Evolutionary conservation across 2,888 invertebrate species (phyloP).

Genomic region (Fabriciana adippe): DNA sequence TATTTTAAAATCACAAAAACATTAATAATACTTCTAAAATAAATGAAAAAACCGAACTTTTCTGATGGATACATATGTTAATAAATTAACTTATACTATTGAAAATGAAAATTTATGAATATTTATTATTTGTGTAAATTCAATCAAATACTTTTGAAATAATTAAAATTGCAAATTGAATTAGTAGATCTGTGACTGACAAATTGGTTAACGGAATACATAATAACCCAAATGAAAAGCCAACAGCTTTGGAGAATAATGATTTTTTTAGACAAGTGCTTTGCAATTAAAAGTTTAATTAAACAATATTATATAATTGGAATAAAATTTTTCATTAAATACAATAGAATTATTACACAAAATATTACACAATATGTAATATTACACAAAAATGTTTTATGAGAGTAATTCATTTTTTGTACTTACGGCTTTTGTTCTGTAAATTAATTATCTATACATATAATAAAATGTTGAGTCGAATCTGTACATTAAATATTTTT

Average conservation of each 20-base stretch:
- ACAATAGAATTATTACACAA: no score
- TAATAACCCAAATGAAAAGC: conserved; percentile 10
- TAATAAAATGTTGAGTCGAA: no score
- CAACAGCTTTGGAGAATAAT: conserved; percentile 1
- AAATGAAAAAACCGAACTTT: no score
- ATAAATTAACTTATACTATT: not conserved
- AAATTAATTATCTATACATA: no score
- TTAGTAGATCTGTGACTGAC: conserved; percentile 14
- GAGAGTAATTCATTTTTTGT: no score
- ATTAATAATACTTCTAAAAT: no score
- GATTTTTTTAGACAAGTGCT: not conserved
- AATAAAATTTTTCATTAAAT: not conserved
- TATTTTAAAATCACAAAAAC: no score
- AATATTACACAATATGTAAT: no score
- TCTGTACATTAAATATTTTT: no score
- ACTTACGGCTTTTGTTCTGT: no score
- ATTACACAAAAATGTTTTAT: no score
- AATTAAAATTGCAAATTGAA: conserved; percentile 22
- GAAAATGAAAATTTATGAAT: no score
- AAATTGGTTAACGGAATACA: conserved; percentile 16
- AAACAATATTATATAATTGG: not conserved
- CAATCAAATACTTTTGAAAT: conserved; percentile 1
- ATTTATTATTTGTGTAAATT: conserved; percentile 5
- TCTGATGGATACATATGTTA: not conserved
- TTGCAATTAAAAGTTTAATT: not conserved